phyloP scores from a whole-genome alignment of 2,113 vertebrate species.

The Camelus bactrianus region DNA sequence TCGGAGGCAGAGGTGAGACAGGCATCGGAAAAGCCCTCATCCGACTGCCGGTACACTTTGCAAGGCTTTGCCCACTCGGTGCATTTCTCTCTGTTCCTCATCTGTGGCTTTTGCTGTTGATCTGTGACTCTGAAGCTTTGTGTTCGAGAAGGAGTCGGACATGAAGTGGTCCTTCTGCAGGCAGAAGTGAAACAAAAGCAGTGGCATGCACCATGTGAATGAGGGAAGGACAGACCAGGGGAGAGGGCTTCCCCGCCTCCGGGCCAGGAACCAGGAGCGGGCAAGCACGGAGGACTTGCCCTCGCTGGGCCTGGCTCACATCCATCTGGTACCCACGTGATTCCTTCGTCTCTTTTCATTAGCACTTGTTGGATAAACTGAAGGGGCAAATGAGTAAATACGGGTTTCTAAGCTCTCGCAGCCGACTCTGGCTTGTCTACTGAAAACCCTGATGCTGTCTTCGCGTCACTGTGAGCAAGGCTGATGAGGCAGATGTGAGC shows the following conservation, averaged over 20 bases:
- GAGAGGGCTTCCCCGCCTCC: background rate
- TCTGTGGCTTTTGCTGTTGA: background rate
- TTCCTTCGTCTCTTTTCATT: background rate
- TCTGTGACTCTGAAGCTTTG: background rate
- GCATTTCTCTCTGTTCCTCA: background rate
- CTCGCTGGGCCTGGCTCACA: background rate
- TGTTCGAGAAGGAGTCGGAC: background rate
- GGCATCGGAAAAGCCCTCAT: background rate
- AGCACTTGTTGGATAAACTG: background rate
- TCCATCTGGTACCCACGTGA: background rate
- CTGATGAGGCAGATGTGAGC: background rate
- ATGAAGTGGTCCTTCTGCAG: background rate
- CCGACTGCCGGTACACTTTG: background rate
- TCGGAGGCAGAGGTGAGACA: background rate
- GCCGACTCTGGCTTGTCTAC: background rate
- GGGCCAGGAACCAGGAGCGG: background rate
- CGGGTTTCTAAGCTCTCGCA: background rate
- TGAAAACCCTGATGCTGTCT: background rate
- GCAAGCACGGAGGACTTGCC: background rate
- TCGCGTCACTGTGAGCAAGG: fast-evolving
- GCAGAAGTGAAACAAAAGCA: background rate
- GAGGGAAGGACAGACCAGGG: fast-evolving
- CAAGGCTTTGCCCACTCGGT: background rate
- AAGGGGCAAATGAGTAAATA: background rate
- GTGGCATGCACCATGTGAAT: background rate